Base-by-base conservation (phyloP, 1,140 invertebrate genomes). In the Neodiprion pinetum region DNA sequence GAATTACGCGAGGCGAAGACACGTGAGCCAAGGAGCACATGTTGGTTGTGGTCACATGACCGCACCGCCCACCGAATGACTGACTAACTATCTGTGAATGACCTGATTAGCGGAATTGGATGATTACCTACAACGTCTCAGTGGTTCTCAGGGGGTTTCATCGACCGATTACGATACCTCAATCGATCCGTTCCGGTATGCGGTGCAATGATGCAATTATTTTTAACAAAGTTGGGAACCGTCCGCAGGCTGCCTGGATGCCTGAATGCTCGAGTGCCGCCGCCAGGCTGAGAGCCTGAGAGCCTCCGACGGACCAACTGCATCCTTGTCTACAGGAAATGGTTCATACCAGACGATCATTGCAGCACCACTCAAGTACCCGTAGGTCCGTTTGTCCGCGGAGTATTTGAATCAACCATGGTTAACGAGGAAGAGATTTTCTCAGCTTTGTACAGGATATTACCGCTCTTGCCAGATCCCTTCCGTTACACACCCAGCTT, bases 221-320 rank as follows among this genome's bases (percentile, higher is more conserved):
- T 61, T 61, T 61, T 61, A 61, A 61, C 53, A 61, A 61, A 61
- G 53, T 61, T 61, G 53, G 53, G 53, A 61, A 61, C 53, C 53
- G 53, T 9, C 53, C 53, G 4, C 53, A 11, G 53, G 28, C 28
- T 40, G 28, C 28, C 28, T 40, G 28, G 28, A 40, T 40, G 28
- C 28, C 28, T 40, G 28, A 40, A 40, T 40, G 28, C 28, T 40
- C 28, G 28, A 40, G 28, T 1, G 28, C 28, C 28, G 28, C 5
- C 28, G 28, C 28, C 28, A 40, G 28, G 28, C 28, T 40, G 28
- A 40, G 28, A 40, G 28, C 28, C 28, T 40, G 28, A 40, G 28
- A 40, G 28, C 28, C 28, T 40, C 28, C 28, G 53, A 61, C 53
- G 0, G 11, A 61, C 53, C 11, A 61, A 61, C 11, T 61, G 53